Evolutionary conservation across 1,140 invertebrate species (phyloP).

Genomic region (Acromyrmex heyeri): DNA sequence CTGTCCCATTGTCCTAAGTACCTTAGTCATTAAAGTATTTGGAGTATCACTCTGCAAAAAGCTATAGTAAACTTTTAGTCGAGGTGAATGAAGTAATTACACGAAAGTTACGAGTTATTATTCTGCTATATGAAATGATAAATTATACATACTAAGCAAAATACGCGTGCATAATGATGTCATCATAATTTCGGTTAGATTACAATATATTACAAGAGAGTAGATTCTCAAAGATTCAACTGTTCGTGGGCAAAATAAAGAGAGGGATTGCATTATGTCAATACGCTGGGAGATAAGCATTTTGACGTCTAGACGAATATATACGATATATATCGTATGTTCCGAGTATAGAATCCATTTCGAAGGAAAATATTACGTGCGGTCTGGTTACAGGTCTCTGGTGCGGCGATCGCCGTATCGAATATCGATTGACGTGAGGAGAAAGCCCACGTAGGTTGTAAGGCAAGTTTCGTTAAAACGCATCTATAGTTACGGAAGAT

Average conservation of each 20-base stretch:
- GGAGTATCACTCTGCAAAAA: conserved; percentile 4
- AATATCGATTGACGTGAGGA: conserved; percentile 29
- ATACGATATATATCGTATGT: no score
- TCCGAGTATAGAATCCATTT: conserved; percentile 16
- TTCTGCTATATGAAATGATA: neutral
- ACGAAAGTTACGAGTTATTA: neutral
- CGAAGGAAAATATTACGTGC: conserved; percentile 47
- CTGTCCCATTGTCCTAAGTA: neutral
- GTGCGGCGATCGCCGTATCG: conserved; percentile 4
- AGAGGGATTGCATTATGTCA: neutral
- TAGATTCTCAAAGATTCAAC: neutral
- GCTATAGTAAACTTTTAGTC: conserved; percentile 2
- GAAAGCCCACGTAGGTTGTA: neutral
- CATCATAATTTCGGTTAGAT: neutral
- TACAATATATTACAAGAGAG: neutral
- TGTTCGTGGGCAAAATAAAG: neutral
- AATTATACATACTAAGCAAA: neutral
- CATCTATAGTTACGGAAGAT: conserved; percentile 16
- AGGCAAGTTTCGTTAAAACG: conserved; percentile 35
- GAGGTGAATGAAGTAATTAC: neutral
- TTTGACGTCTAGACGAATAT: neutral
- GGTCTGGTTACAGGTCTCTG: conserved; percentile 5
- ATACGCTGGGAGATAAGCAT: neutral
- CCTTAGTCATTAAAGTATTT: conserved; percentile 39
- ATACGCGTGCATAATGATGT: neutral